A percentile compares a stretch with the other conserved stretches of the same genome.
These are phyloP conservation scores for Cheilinus undulatus DNA, from an alignment of 2,113 vertebrate genomes.

Conservation along the genomic window DNA sequence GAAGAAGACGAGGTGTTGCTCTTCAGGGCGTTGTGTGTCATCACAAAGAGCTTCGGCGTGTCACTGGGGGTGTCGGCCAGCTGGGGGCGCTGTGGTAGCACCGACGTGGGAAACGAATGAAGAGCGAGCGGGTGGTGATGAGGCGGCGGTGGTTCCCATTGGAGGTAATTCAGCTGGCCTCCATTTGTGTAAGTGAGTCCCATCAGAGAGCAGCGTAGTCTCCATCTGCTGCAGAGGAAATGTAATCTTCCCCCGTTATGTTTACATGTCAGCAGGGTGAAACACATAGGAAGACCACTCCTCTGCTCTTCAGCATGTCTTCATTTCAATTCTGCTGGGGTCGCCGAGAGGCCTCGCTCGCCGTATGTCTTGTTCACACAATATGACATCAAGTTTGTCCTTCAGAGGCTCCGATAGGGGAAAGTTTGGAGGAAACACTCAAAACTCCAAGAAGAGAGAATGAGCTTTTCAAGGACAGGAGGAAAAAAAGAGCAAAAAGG, in stretches of 20 bases:
- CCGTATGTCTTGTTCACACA: slow-evolving; percentile 27
- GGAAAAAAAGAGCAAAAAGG: background rate
- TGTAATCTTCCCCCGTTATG: slow-evolving; percentile 68
- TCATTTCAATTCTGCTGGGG: slow-evolving; percentile 45
- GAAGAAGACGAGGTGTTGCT: background rate
- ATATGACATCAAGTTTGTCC: slow-evolving; percentile 33
- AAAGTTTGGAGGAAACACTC: slow-evolving; percentile 4
- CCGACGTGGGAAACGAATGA: background rate
- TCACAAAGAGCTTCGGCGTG: background rate
- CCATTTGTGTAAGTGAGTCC: slow-evolving; percentile 76
- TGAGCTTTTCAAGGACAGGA: slow-evolving; percentile 20
- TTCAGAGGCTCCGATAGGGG: slow-evolving; percentile 5
- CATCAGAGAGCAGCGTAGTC: slow-evolving; percentile 64
- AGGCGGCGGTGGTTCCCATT: slow-evolving; percentile 54
- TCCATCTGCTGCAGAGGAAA: slow-evolving; percentile 54
- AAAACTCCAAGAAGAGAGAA: background rate
- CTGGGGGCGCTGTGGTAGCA: slow-evolving; percentile 75
- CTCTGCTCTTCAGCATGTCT: slow-evolving; percentile 9
- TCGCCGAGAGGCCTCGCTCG: slow-evolving; percentile 23
- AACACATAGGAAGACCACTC: slow-evolving; percentile 19
- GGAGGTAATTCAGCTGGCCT: slow-evolving; percentile 57
- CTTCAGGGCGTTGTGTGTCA: background rate
- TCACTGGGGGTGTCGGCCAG: slow-evolving; percentile 15
- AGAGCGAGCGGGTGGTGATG: slow-evolving; percentile 43
- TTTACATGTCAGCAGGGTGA: slow-evolving; percentile 70